Evolutionary conservation across 37 sponge, comb jelly and placozoan genomes (phyloP).

Genomic region (Beroe forskalii): DNA sequence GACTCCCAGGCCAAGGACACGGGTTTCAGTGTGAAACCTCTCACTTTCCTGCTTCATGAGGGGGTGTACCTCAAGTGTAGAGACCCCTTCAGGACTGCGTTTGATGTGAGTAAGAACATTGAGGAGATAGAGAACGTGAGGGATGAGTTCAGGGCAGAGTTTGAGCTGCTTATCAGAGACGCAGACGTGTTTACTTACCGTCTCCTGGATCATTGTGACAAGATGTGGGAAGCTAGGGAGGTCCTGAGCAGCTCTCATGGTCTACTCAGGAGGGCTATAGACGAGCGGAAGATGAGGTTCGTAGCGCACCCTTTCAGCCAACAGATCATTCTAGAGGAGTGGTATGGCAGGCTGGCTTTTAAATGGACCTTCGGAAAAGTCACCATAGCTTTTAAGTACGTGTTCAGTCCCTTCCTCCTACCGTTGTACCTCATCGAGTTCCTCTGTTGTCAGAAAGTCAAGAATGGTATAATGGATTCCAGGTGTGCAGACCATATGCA

Average conservation of each 20-base stretch:
- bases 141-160: constrained; percentile 33
- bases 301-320: constrained; percentile 42
- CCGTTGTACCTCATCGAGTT: not conserved
- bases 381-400: not conserved
- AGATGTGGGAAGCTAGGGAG: constrained; percentile 57
- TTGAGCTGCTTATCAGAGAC: constrained; percentile 41
- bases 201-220: constrained; percentile 40
- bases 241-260: not conserved
- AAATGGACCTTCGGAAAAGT: not conserved
- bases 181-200: constrained; percentile 33
- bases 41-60: not conserved
- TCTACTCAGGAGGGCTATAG: constrained; percentile 18
- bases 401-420: constrained; percentile 5
- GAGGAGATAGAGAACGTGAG: not conserved
- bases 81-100: constrained; percentile 33
- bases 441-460: not conserved
- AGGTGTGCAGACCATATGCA: not conserved
- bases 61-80: constrained; percentile 19
- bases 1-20: not conserved
- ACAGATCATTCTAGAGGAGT: constrained; percentile 33
- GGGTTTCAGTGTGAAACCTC: constrained; percentile 2
- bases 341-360: constrained; percentile 28
- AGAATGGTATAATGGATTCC: not conserved
- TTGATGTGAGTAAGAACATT: constrained; percentile 32
- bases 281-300: constrained; percentile 13